Evolutionary conservation across 2,888 invertebrate genomes (phyloP).

Genomic region (Antitype chi): DNA sequence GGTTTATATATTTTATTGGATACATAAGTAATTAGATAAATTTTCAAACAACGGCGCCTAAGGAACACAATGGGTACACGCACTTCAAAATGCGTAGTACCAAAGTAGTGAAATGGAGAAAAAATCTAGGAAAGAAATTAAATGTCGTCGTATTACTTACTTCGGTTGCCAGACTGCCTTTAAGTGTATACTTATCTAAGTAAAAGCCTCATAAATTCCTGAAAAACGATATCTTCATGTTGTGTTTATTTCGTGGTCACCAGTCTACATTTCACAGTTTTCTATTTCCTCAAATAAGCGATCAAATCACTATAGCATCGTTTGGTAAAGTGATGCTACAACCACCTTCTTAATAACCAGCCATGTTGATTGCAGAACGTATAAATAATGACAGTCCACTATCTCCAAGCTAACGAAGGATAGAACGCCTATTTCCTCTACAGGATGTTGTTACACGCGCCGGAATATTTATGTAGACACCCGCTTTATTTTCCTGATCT

Average conservation of each 20-base stretch:
- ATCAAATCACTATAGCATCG: constrained; percentile 32
- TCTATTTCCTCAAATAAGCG: constrained; percentile 24
- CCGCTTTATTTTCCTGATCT: constrained; percentile 32
- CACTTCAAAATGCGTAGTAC: neutral
- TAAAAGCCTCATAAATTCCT: neutral
- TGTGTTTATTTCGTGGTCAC: neutral
- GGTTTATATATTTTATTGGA: neutral
- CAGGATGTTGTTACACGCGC: constrained; percentile 40
- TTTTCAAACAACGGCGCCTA: neutral
- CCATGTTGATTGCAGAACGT: constrained; percentile 36
- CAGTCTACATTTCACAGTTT: neutral
- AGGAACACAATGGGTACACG: neutral
- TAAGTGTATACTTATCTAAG: neutral
- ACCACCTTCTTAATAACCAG: constrained; percentile 26
- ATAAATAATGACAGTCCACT: constrained; percentile 52
- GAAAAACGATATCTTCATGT: neutral
- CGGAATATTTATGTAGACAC: constrained; percentile 29
- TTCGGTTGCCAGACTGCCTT: neutral
- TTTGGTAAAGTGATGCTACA: constrained; percentile 12
- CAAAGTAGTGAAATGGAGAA: neutral
- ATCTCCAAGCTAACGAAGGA: constrained; percentile 53
- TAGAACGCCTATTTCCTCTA: constrained; percentile 44
- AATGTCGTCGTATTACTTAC: neutral
- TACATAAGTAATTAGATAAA: neutral
- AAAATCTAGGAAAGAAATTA: neutral